A percentile compares a stretch with the other conserved stretches of the same genome.
Evolutionary conservation across 2,113 vertebrate species (phyloP).

Genomic region (Oreotrochilus melanogaster): DNA sequence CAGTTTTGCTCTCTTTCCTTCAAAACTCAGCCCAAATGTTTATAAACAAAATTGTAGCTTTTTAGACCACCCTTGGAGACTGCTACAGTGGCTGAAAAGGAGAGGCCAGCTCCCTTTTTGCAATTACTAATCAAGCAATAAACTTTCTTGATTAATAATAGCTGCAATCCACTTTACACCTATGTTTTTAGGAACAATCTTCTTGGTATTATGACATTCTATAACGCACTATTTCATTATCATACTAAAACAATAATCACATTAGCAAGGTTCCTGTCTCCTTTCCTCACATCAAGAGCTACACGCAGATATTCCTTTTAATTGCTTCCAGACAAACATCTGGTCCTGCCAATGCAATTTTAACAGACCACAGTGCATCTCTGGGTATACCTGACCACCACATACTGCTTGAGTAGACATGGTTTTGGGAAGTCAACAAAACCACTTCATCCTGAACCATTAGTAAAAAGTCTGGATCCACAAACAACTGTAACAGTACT

Average conservation of each 20-base stretch:
- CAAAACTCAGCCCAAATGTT: background rate
- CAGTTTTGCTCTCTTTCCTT: background rate
- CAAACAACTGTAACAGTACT: background rate
- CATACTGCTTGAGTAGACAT: background rate
- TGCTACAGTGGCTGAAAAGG: background rate
- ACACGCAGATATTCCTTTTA: background rate
- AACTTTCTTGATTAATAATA: constrained; percentile 40
- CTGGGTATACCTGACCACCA: background rate
- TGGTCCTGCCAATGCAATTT: background rate
- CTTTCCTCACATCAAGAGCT: constrained; percentile 30
- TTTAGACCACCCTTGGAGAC: constrained; percentile 15
- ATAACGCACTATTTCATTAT: background rate
- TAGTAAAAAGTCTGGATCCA: background rate
- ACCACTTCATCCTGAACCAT: background rate
- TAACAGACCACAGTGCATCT: background rate
- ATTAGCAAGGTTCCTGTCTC: constrained; percentile 50
- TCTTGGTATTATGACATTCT: background rate
- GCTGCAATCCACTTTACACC: background rate
- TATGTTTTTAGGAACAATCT: background rate
- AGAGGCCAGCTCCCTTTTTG: background rate
- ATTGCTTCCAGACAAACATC: constrained; percentile 57
- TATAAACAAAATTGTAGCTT: background rate
- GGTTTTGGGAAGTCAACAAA: background rate
- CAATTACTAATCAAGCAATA: background rate
- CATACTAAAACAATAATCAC: constrained; percentile 58